Evolutionary conservation across 2,113 vertebrate species (phyloP), one percentile per base, ranked within the genome.

Genomic region (Dipodomys ordii): DNA sequence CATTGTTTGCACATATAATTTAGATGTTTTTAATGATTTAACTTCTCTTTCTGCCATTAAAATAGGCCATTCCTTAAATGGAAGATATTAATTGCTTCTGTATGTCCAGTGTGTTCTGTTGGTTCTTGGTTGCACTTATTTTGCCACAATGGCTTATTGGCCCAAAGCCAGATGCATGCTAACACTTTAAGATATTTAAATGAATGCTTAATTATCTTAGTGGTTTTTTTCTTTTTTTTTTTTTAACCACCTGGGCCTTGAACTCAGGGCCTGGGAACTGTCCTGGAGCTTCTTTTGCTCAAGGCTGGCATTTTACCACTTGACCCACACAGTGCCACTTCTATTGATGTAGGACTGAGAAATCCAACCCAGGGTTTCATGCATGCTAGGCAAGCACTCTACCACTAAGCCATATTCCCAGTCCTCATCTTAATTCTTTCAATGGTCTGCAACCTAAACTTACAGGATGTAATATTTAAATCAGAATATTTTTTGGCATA

Each of bases 111-210:
- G 12, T 69, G n/a, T 27, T 30, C 53, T 46, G 25, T 74, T 95
- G 53, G n/a, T 93, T 73, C 76, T 94, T 93, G 62, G 32, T 80
- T 93, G 76, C 53, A 71, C 64, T 90, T 93, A 46, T n/a, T 92
- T 88, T 94, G 28, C 44, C 62, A 57, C 4, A 84, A 62, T 87
- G 28, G 46, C 49, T 89, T 57, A 3, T 4, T 30, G 78, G 76
- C 83, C 53, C 96, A 87, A 93, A 92, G 81, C 87, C 76, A 64
- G n/a, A 73, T 30, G 25, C 7, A 60, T 10, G 69, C 67, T 92
- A 87, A 67, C 53, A 57, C 60, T 44, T 87, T 77, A 87, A 83
- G 74, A 12, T 19, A 44, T 20, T 87, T 68, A 62, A 46, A 62
- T 93, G 30, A 27, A 89, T 93, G 60, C 87, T 88, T 93, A 69